Base-by-base conservation (phyloP, 53 echinoderm and acorn worm species). In the Astropecten irregularis region DNA sequence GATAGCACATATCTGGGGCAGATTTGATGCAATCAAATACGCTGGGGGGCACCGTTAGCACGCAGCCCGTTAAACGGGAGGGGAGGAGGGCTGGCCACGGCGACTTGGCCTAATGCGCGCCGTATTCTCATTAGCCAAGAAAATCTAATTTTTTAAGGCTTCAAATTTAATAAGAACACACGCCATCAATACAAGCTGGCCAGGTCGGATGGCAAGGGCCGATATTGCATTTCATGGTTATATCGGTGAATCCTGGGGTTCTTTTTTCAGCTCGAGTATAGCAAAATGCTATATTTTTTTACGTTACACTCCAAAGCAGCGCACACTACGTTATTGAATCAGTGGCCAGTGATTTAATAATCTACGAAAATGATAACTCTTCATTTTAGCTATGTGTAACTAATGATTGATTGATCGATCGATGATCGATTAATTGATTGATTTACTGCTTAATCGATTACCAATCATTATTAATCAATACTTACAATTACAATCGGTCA, bases 141-240 rank as follows among this genome's bases (percentile, higher is more conserved):
- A 85, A 85, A 85, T 74, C 74, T 74, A 85, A 76, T 85, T 85
- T 85, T 74, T 84, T 65, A 79, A 36, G 66, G 86, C 86, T 85
- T 85, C 54, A 85, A 85, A 85, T 85, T 85, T 85, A 85, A 85
- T 85, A 85, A 85, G 86, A 73, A 59, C 86, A 53, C 86, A 40
- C 76, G 76, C 66, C 76, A 74, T 85, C 86, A 74, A 85, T 85
- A 53, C 76, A 62, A 46, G 61, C 60, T 33, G 21, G 49, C 54
- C 66, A 47, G 37, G 38, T 73, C 76, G 46, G 66, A 66, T 85
- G 31, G 74, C 86, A 38, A n/a, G 55, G 74, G 37, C 40, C 40
- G 66, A 76, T 85, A 85, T 85, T 74, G 86, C 74, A 49, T 85
- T 85, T 85, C 86, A 65, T 84, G 35, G 44, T 68, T 68, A 46